Base-by-base conservation (phyloP, 2,888 invertebrate species). In the Anthophora plumipes region DNA sequence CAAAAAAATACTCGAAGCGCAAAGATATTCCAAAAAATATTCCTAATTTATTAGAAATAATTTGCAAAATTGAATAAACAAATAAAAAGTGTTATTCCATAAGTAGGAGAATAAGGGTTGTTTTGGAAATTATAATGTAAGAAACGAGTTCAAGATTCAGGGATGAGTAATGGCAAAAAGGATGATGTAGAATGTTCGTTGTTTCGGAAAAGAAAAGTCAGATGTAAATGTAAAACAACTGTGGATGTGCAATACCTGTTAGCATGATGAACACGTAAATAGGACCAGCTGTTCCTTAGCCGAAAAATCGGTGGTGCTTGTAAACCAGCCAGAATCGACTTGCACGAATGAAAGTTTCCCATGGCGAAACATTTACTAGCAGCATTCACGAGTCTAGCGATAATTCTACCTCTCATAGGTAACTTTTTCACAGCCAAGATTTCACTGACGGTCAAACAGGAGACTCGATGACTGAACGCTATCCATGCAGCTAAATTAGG, bases 301-400 rank as follows among this genome's bases (percentile, higher is more conserved):
- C 92, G 89, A 83, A 94, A 95, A 67, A 95, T 91, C n/a, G 94
- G 93, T 0, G 95, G 94, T 66, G 94, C 93, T 85, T 95, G 95
- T 2, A 95, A 89, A 1, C 95, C 95, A 39, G 93, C 92, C 25
- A 95, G 80, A 52, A 95, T 93, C 12, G 94, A 94, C 73, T 93
- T 92, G 69, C 94, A 94, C 0, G 95, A 94, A 74, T 95, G 94
- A 87, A 94, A 94, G 88, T 95, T 95, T 1, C 94, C 93, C 78
- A 94, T 92, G 22, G 89, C 88, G 83, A 94, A 93, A 80, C 95
- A 95, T 79, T 95, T 95, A 60, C 94, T 92, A 1, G 95, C 95
- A 1, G 94, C 94, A 73, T 94, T 95, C 37, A 95, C 94, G 72
- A 95, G 93, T 71, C 95, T 93, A n/a, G 94, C 93, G 20, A 95